phyloP scores from a whole-genome alignment of 2,797 vertebrate species.

The Enteromius mattozi region DNA sequence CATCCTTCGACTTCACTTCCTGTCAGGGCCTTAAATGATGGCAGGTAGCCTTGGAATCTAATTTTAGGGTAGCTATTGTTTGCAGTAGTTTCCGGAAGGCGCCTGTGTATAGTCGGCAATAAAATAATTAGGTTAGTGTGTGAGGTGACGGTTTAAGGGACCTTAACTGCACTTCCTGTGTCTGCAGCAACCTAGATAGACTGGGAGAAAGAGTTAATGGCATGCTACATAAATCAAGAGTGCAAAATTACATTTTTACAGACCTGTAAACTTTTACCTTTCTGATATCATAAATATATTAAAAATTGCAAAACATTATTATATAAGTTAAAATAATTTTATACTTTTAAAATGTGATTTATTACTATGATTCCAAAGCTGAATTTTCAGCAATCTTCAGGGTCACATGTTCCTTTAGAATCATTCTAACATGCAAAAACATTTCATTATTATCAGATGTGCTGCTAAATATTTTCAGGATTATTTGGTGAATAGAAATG shows the following conservation, averaged over 20 bases:
- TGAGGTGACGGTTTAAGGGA: slow-evolving; percentile 47
- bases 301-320: not conserved
- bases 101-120: slow-evolving; percentile 48
- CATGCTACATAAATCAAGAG: not conserved
- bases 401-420: not conserved
- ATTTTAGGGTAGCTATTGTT: slow-evolving; percentile 68
- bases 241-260: not conserved
- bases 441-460: not conserved
- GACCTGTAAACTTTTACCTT: not conserved
- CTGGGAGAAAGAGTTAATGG: slow-evolving; percentile 4
- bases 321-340: not conserved
- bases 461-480: not conserved
- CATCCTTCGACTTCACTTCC: slow-evolving; percentile 51
- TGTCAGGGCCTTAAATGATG: slow-evolving; percentile 46
- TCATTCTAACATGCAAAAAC: not conserved
- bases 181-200: slow-evolving; percentile 4
- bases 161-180: slow-evolving; percentile 40
- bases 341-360: not conserved
- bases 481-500: not conserved
- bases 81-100: slow-evolving; percentile 52
- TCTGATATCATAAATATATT: not conserved
- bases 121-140: slow-evolving; percentile 67
- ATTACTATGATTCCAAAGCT: not conserved
- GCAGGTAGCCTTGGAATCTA: slow-evolving; percentile 67
- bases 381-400: not conserved